A percentile compares a stretch with the other conserved stretches of the same genome.
phyloP scores from a whole-genome alignment of 2,888 invertebrate genomes.

The Ctenicera cuprea region DNA sequence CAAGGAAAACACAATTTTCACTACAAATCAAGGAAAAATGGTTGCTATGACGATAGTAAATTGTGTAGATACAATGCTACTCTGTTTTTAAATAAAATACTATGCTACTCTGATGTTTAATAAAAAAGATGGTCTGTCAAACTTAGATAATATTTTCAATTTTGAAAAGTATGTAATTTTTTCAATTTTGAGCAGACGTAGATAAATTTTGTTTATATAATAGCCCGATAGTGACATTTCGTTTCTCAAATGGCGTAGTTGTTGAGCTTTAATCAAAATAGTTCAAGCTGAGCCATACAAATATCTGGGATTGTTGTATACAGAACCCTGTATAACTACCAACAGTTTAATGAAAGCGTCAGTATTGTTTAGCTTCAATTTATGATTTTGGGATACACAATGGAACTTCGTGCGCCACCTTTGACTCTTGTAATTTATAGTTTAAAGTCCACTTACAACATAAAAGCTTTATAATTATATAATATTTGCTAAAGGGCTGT shows the following conservation, averaged over 20 bases:
- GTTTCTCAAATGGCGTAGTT: not conserved
- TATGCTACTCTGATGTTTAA: too few relatives aligned
- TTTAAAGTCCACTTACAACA: conserved; percentile 3
- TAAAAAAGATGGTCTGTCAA: too few relatives aligned
- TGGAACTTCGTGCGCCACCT: conserved; percentile 8
- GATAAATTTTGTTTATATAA: not conserved
- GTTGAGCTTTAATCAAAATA: conserved; percentile 11
- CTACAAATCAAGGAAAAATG: too few relatives aligned
- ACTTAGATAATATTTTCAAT: too few relatives aligned
- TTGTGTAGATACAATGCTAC: too few relatives aligned
- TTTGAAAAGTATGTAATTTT: too few relatives aligned
- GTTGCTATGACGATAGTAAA: too few relatives aligned
- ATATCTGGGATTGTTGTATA: not conserved
- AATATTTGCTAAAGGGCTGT: not conserved
- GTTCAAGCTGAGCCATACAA: conserved; percentile 21
- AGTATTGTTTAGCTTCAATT: conserved; percentile 16
- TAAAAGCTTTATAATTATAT: conserved; percentile 16
- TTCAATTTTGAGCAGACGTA: too few relatives aligned
- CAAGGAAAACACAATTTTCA: too few relatives aligned
- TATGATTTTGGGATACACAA: conserved; percentile 21
- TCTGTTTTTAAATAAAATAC: too few relatives aligned
- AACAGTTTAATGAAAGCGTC: conserved; percentile 18
- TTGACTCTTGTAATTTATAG: conserved; percentile 14
- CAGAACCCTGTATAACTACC: conserved; percentile 12
- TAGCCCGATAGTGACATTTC: not conserved